A percentile compares a stretch with the other conserved stretches of the same genome.
phyloP scores from a whole-genome alignment of 1,140 invertebrate genomes.

The Microplitis mediator region DNA sequence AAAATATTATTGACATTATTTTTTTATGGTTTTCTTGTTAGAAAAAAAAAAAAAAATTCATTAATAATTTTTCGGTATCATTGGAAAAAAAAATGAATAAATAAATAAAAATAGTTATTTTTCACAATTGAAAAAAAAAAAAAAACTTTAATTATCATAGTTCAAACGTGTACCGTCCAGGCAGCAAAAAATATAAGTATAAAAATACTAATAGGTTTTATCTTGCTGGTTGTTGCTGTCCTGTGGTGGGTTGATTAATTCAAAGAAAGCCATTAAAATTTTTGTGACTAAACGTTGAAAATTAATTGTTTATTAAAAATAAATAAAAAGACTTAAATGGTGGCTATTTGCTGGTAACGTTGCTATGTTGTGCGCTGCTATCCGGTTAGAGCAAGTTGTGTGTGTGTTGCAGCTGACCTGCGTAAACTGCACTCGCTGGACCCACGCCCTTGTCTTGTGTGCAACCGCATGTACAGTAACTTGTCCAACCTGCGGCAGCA shows the following conservation, averaged over 20 bases:
- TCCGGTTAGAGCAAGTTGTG: constrained; percentile 65
- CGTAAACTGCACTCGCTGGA: constrained; percentile 72
- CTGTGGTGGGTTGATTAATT: constrained; percentile 56
- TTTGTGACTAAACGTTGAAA: constrained; percentile 25
- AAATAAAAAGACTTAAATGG: constrained; percentile 12
- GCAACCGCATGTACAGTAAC: constrained; percentile 80
- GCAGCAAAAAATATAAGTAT: constrained; percentile 46
- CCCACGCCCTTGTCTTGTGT: constrained; percentile 74
- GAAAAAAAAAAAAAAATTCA: background rate
- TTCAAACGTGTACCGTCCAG: constrained; percentile 39
- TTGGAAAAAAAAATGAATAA: constrained; percentile 7
- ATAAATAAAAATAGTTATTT: no score
- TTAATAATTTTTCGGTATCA: background rate
- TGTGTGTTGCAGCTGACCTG: constrained; percentile 65
- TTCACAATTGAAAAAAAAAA: constrained; percentile 4
- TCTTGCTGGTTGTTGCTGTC: constrained; percentile 63
- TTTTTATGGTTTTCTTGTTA: background rate
- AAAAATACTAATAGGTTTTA: constrained; percentile 47
- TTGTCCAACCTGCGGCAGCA: constrained; percentile 80
- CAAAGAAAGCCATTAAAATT: constrained; percentile 30
- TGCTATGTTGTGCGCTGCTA: constrained; percentile 60
- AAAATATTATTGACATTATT: background rate
- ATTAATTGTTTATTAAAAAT: constrained; percentile 8
- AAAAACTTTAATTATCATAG: background rate
- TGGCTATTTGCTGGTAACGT: constrained; percentile 52